Base-by-base conservation (phyloP, 2,797 vertebrate genomes). In the Neosilurus hyrtlii region DNA sequence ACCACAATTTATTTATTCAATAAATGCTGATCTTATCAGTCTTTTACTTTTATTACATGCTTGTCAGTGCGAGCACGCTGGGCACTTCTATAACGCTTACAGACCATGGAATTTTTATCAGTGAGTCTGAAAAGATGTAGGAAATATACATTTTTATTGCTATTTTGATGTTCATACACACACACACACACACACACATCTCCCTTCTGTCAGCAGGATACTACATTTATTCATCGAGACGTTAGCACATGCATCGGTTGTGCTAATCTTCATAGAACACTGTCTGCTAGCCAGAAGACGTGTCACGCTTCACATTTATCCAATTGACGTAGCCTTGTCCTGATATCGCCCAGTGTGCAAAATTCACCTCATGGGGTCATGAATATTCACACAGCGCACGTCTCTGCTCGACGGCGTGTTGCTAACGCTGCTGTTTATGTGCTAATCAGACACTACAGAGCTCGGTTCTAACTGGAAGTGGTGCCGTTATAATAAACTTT, bases 321-420 rank as follows among this genome's bases (percentile, higher is more conserved):
- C 77, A 78, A 37, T 24, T 57, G 77, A 80, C 56, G 37, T 66
- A 26, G 30, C 16, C 68, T 43, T 4, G 51, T 68, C 14, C 20
- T 84, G 67, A 80, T 80, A 79, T 84, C 24, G 68, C 77, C 24
- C 51, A 22, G 43, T 37, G 61, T 67, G 77, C 77, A 61, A 20
- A 78, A 71, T 51, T 49, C 66, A n/a, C 77, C 77, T 80, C 77
- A 84, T 74, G 77, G 37, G 61, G 68, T 80, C 77, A 84, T 84
- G 83, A 84, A 84, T 84, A 84, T 80, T 84, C 62, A 74, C 79
- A 66, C 30, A 10, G 16, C 3, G 12, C 35, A 37, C 10, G 51
- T 66, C 52, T 49, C 43, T 71, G 52, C 56, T 49, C 59, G 74
- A 67, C n/a, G 30, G 20, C 18, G 54, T 68, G 37, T 66, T 79